Percentiles rank a stretch among this genome's conserved stretches.
These are phyloP conservation scores for Villa cingulata DNA, from an alignment of 2,888 invertebrate species.

Conservation along the genomic window DNA sequence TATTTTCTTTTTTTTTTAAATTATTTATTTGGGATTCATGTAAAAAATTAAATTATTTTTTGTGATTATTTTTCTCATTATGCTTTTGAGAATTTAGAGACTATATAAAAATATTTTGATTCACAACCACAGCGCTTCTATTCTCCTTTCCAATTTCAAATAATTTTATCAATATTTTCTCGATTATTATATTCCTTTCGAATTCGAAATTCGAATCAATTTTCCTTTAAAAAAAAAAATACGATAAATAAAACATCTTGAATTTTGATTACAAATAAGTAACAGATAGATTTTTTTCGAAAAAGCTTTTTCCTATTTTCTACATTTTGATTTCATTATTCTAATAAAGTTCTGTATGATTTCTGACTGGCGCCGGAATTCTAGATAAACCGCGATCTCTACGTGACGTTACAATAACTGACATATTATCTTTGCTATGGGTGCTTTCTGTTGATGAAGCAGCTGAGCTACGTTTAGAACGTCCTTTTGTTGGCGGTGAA, in stretches of 20 bases:
- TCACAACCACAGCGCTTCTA: slow-evolving; percentile 5
- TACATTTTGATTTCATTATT: neutral
- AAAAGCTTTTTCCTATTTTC: neutral
- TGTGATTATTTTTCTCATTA: too few species aligned
- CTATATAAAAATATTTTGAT: neutral
- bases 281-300: neutral
- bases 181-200: too few species aligned
- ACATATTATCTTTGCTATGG: slow-evolving; percentile 23
- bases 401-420: slow-evolving; percentile 14
- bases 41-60: too few species aligned
- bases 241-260: neutral
- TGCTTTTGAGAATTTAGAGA: too few species aligned
- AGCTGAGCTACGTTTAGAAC: slow-evolving; percentile 32
- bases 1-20: too few species aligned
- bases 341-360: slow-evolving; percentile 17
- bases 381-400: slow-evolving; percentile 29
- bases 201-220: too few species aligned
- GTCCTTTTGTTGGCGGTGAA: slow-evolving; percentile 29
- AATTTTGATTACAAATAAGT: neutral
- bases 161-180: neutral
- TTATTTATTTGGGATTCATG: too few species aligned
- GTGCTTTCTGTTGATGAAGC: slow-evolving; percentile 32
- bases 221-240: neutral
- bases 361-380: slow-evolving; percentile 32
- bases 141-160: neutral